These are phyloP conservation scores for Syrrhaptes paradoxus DNA, from an alignment of 2,113 vertebrate species.

Conservation along the genomic window DNA sequence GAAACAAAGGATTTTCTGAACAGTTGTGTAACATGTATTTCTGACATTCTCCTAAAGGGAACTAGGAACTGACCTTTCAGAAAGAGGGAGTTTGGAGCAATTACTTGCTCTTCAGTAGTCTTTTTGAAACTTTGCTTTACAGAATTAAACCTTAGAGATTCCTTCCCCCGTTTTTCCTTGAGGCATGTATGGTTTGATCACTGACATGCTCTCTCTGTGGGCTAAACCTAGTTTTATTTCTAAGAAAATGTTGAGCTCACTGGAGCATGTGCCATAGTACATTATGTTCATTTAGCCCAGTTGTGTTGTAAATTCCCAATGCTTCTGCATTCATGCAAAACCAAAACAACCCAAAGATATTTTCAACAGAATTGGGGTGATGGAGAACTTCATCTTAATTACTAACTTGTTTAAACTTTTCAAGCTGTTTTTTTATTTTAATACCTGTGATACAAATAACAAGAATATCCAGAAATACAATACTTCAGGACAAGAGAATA, in stretches of 20 bases:
- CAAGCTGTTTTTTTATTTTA: background rate
- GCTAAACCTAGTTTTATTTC: conserved; percentile 53
- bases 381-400: background rate
- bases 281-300: background rate
- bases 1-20: conserved; percentile 9
- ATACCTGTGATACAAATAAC: background rate
- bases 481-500: background rate
- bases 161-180: conserved; percentile 16
- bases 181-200: conserved; percentile 56
- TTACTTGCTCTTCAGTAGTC: conserved; percentile 29
- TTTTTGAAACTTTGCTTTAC: conserved; percentile 46
- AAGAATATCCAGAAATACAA: background rate
- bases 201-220: conserved; percentile 43
- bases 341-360: background rate
- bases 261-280: conserved; percentile 25
- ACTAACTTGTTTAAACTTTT: background rate
- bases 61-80: conserved; percentile 23
- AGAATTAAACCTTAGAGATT: conserved; percentile 54
- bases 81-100: conserved; percentile 1
- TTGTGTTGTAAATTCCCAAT: background rate
- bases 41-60: background rate
- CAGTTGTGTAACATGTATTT: background rate
- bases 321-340: background rate
- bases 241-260: conserved; percentile 7
- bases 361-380: background rate